Percentiles rank a stretch among this genome's conserved stretches.
phyloP scores from a whole-genome alignment of 2,113 vertebrate species.

The Cavia aperea region DNA sequence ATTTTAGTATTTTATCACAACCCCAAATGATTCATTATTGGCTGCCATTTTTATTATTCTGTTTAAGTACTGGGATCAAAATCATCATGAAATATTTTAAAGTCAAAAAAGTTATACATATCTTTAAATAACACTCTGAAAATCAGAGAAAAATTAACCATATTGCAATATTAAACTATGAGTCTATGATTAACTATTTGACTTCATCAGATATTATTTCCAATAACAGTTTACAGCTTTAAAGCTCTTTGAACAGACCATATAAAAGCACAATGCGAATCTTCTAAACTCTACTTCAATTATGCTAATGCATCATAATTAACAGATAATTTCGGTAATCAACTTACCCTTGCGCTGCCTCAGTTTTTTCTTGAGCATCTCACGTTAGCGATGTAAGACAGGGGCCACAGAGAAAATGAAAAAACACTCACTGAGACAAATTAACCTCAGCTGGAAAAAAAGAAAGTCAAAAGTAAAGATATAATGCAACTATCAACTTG shows the following conservation, averaged over 20 bases:
- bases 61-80: background rate
- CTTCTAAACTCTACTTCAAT: background rate
- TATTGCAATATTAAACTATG: background rate
- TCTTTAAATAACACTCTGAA: background rate
- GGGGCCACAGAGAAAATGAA: background rate
- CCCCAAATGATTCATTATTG: background rate
- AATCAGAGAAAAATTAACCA: background rate
- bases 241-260: background rate
- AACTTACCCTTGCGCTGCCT: slow-evolving; percentile 28
- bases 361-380: background rate
- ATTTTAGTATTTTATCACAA: background rate
- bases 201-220: background rate
- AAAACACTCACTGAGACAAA: background rate
- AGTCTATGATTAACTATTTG: background rate
- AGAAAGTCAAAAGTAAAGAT: slow-evolving; percentile 19
- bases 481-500: background rate
- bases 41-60: background rate
- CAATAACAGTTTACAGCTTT: background rate
- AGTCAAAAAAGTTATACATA: background rate
- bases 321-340: slow-evolving; percentile 26
- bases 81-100: background rate
- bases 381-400: background rate
- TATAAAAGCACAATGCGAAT: slow-evolving; percentile 1
- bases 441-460: slow-evolving; percentile 19
- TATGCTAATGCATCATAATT: background rate